Conservation (phyloP, 1,140 invertebrate species). For the Drosophila hydei region DNA sequence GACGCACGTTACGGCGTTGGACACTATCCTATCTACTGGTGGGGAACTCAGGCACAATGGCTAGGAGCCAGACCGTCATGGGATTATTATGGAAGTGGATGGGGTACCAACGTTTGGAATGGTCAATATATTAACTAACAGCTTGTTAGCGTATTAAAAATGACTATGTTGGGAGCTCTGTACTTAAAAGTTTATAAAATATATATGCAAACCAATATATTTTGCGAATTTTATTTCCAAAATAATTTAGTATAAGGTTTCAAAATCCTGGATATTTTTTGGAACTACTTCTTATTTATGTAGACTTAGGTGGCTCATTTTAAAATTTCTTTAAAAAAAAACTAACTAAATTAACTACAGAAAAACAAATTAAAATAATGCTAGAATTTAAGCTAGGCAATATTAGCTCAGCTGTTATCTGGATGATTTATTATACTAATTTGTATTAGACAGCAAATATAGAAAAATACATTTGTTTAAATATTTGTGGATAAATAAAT, state of each 20-base stretch:
- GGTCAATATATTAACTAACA: conserved; percentile 31
- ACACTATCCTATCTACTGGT: conserved; percentile 63
- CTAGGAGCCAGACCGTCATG: conserved; percentile 42
- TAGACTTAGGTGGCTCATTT: too few relatives aligned
- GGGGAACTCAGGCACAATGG: conserved; percentile 52
- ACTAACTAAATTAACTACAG: neutral
- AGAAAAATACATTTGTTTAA: conserved; percentile 15
- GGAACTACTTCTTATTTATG: neutral
- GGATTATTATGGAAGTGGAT: conserved; percentile 53
- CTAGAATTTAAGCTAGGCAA: neutral
- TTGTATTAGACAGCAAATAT: conserved; percentile 20
- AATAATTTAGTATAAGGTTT: too few relatives aligned
- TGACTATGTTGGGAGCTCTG: conserved; percentile 17
- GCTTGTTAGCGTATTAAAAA: neutral
- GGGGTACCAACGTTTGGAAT: conserved; percentile 45
- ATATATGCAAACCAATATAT: conserved; percentile 33
- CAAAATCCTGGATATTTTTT: neutral
- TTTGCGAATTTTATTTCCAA: conserved; percentile 3
- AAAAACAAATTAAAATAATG: conserved; percentile 5
- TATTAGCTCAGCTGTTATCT: conserved; percentile 16
- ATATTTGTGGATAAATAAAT: conserved; percentile 33
- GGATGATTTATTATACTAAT: conserved; percentile 17
- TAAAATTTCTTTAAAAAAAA: neutral
- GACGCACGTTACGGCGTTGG: conserved; percentile 16
- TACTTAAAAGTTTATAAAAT: conserved; percentile 41